Percentiles rank a stretch among this genome's conserved stretches.
Conservation (phyloP, 2,797 vertebrate genomes). For the Sebastes paucispinis region DNA sequence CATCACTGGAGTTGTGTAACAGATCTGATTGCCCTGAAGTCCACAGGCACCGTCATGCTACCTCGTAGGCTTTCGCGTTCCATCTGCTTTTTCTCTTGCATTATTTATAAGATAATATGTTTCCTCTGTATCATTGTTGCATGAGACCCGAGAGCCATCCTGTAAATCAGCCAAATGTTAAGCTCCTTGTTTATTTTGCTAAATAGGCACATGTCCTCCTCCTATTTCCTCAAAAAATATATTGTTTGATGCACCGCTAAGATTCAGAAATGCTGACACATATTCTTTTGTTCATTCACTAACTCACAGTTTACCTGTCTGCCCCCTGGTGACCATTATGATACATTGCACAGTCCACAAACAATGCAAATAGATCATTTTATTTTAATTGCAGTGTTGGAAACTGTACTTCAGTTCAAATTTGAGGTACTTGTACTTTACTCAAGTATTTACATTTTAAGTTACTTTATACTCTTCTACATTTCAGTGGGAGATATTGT, state of each 20-base stretch:
- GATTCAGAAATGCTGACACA: background rate
- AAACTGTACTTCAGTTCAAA: background rate
- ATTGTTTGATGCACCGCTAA: background rate
- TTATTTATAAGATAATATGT: conserved; percentile 26
- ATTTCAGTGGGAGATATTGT: background rate
- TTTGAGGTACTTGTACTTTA: background rate
- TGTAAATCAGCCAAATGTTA: background rate
- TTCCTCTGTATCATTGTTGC: background rate
- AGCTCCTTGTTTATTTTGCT: background rate
- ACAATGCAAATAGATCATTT: background rate
- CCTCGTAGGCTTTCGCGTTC: conserved; percentile 23
- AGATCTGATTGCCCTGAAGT: background rate
- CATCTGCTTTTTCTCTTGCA: conserved; percentile 34
- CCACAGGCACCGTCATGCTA: background rate
- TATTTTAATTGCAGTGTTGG: background rate
- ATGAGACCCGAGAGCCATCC: background rate
- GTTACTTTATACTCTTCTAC: background rate
- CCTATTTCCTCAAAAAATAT: background rate
- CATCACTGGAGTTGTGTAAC: background rate
- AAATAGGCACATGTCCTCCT: background rate
- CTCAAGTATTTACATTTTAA: background rate
- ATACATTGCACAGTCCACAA: background rate
- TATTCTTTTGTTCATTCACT: background rate
- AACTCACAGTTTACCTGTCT: background rate
- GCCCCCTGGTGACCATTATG: conserved; percentile 33